Evolutionary conservation across 2,797 vertebrate species (phyloP).

Genomic region (Microtus californicus): DNA sequence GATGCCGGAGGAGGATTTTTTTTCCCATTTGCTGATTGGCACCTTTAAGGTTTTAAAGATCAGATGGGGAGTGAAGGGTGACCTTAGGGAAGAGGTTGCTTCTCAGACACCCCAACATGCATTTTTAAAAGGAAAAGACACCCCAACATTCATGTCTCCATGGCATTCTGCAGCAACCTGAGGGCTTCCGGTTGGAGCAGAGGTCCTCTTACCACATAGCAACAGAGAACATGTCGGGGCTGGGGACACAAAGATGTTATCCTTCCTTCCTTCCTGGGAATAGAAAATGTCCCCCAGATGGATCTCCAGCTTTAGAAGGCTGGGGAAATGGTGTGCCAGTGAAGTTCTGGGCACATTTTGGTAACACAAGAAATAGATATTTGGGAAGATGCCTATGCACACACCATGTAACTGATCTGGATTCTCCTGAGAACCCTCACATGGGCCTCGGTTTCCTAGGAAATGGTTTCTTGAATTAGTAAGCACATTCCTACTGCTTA

Average conservation of each 20-base stretch:
- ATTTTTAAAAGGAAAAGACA: background rate
- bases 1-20: constrained; percentile 64
- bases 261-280: background rate
- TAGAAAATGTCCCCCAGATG: constrained; percentile 54
- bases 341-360: constrained; percentile 21
- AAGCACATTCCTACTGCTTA: constrained; percentile 27
- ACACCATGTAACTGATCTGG: background rate
- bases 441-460: constrained; percentile 64
- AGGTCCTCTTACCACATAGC: background rate
- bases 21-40: constrained; percentile 59
- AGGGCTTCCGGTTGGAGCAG: background rate
- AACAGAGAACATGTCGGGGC: no score
- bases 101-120: background rate
- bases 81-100: constrained; percentile 45
- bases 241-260: fast-evolving
- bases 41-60: constrained; percentile 79
- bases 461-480: constrained; percentile 59
- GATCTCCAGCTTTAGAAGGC: constrained; percentile 48
- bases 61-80: constrained; percentile 38
- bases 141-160: background rate
- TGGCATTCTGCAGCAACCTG: background rate
- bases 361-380: constrained; percentile 36
- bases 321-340: constrained; percentile 19
- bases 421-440: background rate
- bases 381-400: background rate